These are phyloP conservation scores for Climacteris rufus DNA, from an alignment of 2,113 vertebrate species.

Conservation along the genomic window DNA sequence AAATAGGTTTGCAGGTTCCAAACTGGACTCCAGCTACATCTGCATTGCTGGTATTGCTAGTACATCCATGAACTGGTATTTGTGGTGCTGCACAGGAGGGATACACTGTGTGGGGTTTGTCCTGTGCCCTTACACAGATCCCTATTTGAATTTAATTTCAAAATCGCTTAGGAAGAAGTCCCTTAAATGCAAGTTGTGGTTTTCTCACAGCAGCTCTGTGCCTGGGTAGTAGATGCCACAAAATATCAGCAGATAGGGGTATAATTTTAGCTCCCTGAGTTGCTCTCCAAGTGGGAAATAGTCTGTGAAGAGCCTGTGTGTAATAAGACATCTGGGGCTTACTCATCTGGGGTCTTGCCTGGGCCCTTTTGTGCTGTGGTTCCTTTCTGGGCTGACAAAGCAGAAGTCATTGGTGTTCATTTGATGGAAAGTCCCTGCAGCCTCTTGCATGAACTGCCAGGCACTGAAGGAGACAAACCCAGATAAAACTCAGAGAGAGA, in stretches of 20 bases:
- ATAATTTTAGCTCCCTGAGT: conserved; percentile 18
- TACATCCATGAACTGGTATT: not conserved
- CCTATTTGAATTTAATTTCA: not conserved
- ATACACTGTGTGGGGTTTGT: not conserved
- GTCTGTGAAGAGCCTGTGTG: not conserved
- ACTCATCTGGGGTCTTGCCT: not conserved
- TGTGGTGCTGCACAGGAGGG: not conserved
- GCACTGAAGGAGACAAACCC: not conserved
- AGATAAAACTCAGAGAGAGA: not conserved
- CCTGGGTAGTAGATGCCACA: not conserved
- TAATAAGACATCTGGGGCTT: conserved; percentile 3
- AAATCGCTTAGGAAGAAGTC: not conserved
- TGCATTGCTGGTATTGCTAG: not conserved
- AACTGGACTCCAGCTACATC: not conserved
- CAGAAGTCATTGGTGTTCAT: not conserved
- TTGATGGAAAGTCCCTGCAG: not conserved
- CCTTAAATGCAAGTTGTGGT: not conserved
- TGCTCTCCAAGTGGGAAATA: not conserved
- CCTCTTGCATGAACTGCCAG: not conserved
- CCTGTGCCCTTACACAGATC: not conserved
- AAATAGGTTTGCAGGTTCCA: not conserved
- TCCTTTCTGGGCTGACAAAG: not conserved
- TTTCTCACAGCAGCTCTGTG: not conserved
- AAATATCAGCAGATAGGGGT: not conserved
- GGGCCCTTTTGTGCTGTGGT: not conserved